phyloP scores from a whole-genome alignment of 2,888 invertebrate species.

The Synergus umbraculus region DNA sequence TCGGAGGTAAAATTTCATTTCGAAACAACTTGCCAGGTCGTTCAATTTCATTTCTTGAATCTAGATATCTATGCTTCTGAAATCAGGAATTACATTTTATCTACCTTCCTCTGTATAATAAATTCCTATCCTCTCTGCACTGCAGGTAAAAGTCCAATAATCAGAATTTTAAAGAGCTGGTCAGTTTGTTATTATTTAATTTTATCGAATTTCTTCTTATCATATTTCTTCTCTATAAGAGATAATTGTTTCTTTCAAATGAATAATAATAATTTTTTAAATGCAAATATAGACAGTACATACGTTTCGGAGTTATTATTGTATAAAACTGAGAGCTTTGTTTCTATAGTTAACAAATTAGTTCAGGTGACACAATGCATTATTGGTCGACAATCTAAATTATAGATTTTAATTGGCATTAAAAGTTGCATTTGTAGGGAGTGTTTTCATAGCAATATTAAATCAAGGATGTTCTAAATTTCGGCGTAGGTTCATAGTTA shows the following conservation, averaged over 20 bases:
- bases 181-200: neutral
- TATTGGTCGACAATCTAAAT: neutral
- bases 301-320: neutral
- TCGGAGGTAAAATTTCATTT: slow-evolving; percentile 25
- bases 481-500: neutral
- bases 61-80: neutral
- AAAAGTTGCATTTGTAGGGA: neutral
- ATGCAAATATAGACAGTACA: neutral
- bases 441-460: neutral
- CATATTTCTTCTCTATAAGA: neutral
- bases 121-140: neutral
- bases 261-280: neutral
- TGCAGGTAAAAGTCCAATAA: neutral
- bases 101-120: neutral
- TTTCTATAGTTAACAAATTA: neutral
- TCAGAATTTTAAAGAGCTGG: neutral
- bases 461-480: neutral
- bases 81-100: neutral
- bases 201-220: neutral
- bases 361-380: neutral
- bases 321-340: neutral
- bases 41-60: neutral
- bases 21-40: neutral
- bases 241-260: neutral
- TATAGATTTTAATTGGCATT: neutral